These are phyloP conservation scores for Sepioteuthis lessoniana DNA, from an alignment of 2,888 invertebrate genomes.

Conservation along the genomic window DNA sequence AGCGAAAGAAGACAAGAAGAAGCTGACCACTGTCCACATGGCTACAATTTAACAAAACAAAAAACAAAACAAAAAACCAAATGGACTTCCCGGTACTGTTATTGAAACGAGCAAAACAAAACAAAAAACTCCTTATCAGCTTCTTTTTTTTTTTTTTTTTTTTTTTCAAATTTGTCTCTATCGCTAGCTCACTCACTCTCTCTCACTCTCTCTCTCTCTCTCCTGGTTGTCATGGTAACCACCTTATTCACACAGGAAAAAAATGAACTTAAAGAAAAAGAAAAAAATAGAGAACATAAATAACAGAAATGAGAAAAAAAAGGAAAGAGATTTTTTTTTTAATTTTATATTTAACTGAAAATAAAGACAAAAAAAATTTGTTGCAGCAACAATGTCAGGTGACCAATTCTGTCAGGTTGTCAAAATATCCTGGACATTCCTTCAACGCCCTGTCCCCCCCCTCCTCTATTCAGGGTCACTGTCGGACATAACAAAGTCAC, in stretches of 20 bases:
- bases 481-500: conserved; percentile 24
- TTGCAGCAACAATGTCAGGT: neutral
- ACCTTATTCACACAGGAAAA: neutral
- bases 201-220: neutral
- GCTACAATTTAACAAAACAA: neutral
- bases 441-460: neutral
- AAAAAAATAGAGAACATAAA: too few relatives aligned
- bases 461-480: neutral
- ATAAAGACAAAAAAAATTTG: neutral
- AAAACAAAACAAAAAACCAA: neutral
- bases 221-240: conserved; percentile 17
- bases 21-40: conserved; percentile 33
- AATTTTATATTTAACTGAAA: conserved; percentile 33
- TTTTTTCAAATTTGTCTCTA: neutral
- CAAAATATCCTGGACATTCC: too few relatives aligned
- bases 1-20: neutral
- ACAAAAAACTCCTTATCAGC: neutral
- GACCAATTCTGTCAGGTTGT: neutral
- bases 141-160: neutral
- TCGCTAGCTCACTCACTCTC: neutral
- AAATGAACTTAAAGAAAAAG: neutral
- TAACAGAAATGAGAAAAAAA: neutral
- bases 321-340: neutral
- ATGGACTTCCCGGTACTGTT: conserved; percentile 33
- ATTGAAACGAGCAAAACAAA: neutral